These are phyloP conservation scores for Bradysia coprophila DNA, from an alignment of 1,140 invertebrate species.

Conservation along the genomic window DNA sequence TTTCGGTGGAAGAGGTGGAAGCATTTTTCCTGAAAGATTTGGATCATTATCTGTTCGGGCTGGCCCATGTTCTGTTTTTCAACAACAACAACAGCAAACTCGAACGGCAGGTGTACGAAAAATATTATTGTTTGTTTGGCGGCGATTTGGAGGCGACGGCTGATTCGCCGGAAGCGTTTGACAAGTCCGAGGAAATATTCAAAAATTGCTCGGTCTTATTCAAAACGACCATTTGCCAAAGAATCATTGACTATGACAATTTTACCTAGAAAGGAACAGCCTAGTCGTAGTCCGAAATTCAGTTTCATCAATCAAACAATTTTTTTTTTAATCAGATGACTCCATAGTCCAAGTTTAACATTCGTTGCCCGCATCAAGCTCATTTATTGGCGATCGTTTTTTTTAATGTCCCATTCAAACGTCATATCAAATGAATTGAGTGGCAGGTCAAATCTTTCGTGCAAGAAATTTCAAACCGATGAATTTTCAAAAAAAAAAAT, in stretches of 20 bases:
- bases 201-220: slow-evolving; percentile 21
- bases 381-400: too few species aligned
- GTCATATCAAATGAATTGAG: too few species aligned
- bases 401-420: too few species aligned
- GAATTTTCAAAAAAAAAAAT: too few species aligned
- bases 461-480: too few species aligned
- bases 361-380: too few species aligned
- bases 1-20: slow-evolving; percentile 18
- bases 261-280: background rate
- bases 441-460: too few species aligned
- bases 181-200: slow-evolving; percentile 20
- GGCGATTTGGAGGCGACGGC: background rate
- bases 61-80: slow-evolving; percentile 22
- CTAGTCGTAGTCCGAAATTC: background rate
- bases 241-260: slow-evolving; percentile 11
- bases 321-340: background rate
- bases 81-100: slow-evolving; percentile 22
- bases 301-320: background rate
- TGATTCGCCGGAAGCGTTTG: slow-evolving; percentile 6
- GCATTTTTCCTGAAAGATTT: slow-evolving; percentile 20
- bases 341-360: background rate
- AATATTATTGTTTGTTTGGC: slow-evolving; percentile 17
- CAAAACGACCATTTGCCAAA: slow-evolving; percentile 22
- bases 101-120: slow-evolving; percentile 20
- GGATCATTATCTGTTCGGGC: slow-evolving; percentile 20